Evolutionary conservation across 2,113 vertebrate genomes (phyloP), one percentile per base, ranked within the genome.

Genomic region (Crotalus horridus): DNA sequence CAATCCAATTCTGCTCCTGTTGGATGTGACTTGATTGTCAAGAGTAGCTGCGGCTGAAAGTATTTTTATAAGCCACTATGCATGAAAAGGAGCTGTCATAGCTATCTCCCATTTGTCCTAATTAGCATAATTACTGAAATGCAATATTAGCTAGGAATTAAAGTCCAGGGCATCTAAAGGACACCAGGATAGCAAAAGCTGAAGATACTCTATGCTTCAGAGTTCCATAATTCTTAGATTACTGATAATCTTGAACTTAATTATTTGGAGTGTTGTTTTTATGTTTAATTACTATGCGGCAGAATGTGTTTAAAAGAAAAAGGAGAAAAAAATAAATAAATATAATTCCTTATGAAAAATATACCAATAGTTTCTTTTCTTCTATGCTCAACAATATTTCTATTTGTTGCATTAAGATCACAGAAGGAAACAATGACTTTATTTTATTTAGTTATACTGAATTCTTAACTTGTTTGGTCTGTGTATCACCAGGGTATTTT

Each of bases 211-310:
- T 33, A 33, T 33, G 64, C 64, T 74, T 74, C 64, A n/a, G 64
- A 33, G n/a, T 74, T 74, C n/a, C 64, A 74, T 74, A 74, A 33
- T 74, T 33, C 6, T 33, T 74, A 33, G 23, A 59, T 59, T 90
- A 89, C 91, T 92, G 94, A 95, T 95, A 91, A 95, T 94, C 89
- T 95, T 2, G 69, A 92, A 94, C 93, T n/a, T 92, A 94, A 93
- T 93, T 54, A 90, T 89, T 93, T 92, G 91, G 87, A 69, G 0
- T 93, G 43, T 88, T 55, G 93, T 94, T 88, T 93, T 94, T 89
- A 92, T 95, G 43, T 90, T 93, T 94, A 58, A 91, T 51, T 95
- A 53, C 89, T 94, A 90, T 87, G 33, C 91, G 91, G 90, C 94
- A 53, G 90, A 74, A 94, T 55, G 59, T 93, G 33, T 46, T 87